phyloP scores from a whole-genome alignment of 2,113 vertebrate genomes.

The Stictonetta naevosa region DNA sequence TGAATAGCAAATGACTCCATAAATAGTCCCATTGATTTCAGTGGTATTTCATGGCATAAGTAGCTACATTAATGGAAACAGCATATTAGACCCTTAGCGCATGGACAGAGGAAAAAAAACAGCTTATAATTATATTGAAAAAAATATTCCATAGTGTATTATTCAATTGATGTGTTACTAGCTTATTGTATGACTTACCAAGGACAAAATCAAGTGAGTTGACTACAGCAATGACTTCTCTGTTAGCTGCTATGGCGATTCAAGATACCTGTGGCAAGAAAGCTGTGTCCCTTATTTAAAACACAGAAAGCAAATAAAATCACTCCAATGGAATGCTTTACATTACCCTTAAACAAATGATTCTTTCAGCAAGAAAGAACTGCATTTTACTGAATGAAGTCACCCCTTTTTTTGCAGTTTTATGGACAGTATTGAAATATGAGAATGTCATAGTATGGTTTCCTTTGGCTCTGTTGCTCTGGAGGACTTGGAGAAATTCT shows the following conservation, averaged over 20 bases:
- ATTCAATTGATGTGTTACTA: neutral
- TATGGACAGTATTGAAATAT: neutral
- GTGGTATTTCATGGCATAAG: conserved; percentile 48
- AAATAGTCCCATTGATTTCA: conserved; percentile 70
- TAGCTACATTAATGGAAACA: conserved; percentile 41
- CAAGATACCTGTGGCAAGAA: neutral
- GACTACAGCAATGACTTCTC: neutral
- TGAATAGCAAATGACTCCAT: conserved; percentile 67
- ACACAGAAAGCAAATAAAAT: neutral
- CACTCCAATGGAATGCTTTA: neutral
- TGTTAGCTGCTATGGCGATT: neutral
- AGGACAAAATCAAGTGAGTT: neutral
- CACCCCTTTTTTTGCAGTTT: neutral
- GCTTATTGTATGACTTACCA: neutral
- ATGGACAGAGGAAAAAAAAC: neutral
- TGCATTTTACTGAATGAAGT: neutral
- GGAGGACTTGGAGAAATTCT: neutral
- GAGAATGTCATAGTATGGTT: neutral
- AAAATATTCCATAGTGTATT: neutral
- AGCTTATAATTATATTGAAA: neutral
- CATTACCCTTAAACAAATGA: neutral
- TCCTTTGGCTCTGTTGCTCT: neutral
- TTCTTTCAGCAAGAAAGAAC: neutral
- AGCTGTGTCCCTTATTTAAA: neutral
- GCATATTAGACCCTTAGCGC: neutral